Percentiles rank a stretch among this genome's conserved stretches.
Conservation (phyloP, 2,888 invertebrate species). For the Latrodectus hesperus region DNA sequence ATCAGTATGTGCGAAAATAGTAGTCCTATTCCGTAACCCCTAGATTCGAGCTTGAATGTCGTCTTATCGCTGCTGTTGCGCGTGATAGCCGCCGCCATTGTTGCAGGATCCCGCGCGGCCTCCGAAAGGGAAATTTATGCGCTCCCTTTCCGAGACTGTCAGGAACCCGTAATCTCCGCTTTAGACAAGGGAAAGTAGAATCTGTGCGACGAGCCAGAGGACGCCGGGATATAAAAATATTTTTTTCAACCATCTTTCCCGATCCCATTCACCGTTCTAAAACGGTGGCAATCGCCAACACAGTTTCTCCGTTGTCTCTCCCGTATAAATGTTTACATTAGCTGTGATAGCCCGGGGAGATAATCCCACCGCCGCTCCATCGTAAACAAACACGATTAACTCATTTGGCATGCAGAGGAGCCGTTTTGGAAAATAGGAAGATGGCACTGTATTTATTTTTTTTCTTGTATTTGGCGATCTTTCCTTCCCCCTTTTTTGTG, state of each 20-base stretch:
- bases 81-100: conserved; percentile 16
- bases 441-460: not conserved
- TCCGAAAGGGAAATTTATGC: conserved; percentile 26
- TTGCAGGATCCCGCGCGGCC: conserved; percentile 9
- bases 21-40: no score
- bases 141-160: conserved; percentile 39
- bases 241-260: conserved; percentile 3
- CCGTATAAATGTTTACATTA: conserved; percentile 68
- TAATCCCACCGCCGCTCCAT: conserved; percentile 35
- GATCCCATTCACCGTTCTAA: not conserved
- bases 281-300: conserved; percentile 36
- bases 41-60: no score
- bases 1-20: no score
- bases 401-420: conserved; percentile 58
- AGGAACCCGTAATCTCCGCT: conserved; percentile 51
- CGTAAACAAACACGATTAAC: conserved; percentile 69
- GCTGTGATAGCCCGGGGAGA: conserved; percentile 51
- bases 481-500: no score
- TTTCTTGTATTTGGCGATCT: not conserved
- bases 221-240: conserved; percentile 19
- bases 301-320: not conserved
- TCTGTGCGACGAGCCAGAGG: conserved; percentile 10
- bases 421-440: not conserved
- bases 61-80: not conserved
- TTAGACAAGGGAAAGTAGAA: conserved; percentile 31